These are phyloP conservation scores for Drosophila stalkeri DNA, from an alignment of 2,888 invertebrate species.

Conservation along the genomic window DNA sequence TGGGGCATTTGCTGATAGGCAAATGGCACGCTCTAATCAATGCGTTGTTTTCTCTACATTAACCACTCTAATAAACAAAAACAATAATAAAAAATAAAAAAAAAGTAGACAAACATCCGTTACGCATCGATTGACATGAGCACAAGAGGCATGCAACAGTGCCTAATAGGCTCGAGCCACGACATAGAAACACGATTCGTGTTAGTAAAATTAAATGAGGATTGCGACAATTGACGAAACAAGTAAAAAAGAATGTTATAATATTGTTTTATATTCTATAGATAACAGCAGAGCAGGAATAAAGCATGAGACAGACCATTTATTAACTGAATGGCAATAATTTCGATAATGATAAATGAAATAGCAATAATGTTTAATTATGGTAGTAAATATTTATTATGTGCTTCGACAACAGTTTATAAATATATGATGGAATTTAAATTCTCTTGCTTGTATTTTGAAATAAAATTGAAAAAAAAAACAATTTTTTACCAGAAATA, in stretches of 20 bases:
- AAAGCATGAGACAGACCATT: background rate
- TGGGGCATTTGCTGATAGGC: constrained; percentile 69
- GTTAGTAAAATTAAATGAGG: constrained; percentile 78
- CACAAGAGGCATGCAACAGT: constrained; percentile 30
- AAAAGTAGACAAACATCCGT: constrained; percentile 59
- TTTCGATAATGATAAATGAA: background rate
- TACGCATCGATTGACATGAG: constrained; percentile 63
- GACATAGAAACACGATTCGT: constrained; percentile 73
- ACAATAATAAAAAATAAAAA: too few relatives aligned
- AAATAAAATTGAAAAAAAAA: background rate
- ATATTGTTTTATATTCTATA: background rate
- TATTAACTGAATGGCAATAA: background rate
- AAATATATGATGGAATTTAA: background rate
- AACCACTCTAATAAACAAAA: constrained; percentile 20
- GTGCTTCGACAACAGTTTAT: background rate
- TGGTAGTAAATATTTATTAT: background rate
- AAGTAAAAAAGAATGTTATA: constrained; percentile 47
- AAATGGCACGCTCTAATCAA: constrained; percentile 76
- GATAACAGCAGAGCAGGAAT: background rate
- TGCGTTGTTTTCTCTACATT: constrained; percentile 37
- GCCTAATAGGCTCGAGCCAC: constrained; percentile 79
- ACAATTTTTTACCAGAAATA: too few relatives aligned
- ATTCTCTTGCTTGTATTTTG: background rate
- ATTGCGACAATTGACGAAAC: constrained; percentile 68
- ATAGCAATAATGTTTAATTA: constrained; percentile 28